A percentile compares a stretch with the other conserved stretches of the same genome.
These are phyloP conservation scores for Callosobruchus maculatus DNA, from an alignment of 2,888 invertebrate genomes.

Conservation along the genomic window DNA sequence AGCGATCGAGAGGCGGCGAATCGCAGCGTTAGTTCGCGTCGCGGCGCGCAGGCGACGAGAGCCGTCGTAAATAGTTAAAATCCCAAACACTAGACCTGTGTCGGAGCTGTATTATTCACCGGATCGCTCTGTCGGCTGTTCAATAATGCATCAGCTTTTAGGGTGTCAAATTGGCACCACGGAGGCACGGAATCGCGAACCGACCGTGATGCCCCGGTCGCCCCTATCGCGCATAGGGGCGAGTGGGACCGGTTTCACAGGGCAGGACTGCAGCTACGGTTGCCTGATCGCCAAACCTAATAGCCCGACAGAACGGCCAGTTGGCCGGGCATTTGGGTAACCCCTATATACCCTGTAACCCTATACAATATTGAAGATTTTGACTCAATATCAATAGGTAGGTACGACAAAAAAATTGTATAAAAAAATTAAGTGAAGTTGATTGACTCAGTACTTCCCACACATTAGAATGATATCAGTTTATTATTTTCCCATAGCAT, in stretches of 20 bases:
- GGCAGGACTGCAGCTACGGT: too few species aligned
- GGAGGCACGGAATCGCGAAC: not conserved
- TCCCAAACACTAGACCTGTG: conserved; percentile 51
- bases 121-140: conserved; percentile 49
- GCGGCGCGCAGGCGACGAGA: conserved; percentile 19
- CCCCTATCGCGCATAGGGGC: not conserved
- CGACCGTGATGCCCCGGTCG: not conserved
- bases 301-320: too few species aligned
- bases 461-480: too few species aligned
- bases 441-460: too few species aligned
- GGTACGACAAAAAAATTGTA: too few species aligned
- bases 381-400: too few species aligned
- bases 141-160: conserved; percentile 50
- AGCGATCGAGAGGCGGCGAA: not conserved
- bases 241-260: not conserved
- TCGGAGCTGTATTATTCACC: conserved; percentile 48
- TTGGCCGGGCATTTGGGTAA: too few species aligned
- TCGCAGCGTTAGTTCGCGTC: not conserved
- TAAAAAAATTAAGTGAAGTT: too few species aligned
- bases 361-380: too few species aligned
- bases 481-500: too few species aligned
- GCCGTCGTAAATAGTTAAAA: conserved; percentile 47
- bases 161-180: conserved; percentile 46
- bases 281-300: too few species aligned
- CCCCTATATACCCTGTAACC: too few species aligned